phyloP scores from a whole-genome alignment of 2,888 invertebrate species.

The Acrocyrtus sp. region DNA sequence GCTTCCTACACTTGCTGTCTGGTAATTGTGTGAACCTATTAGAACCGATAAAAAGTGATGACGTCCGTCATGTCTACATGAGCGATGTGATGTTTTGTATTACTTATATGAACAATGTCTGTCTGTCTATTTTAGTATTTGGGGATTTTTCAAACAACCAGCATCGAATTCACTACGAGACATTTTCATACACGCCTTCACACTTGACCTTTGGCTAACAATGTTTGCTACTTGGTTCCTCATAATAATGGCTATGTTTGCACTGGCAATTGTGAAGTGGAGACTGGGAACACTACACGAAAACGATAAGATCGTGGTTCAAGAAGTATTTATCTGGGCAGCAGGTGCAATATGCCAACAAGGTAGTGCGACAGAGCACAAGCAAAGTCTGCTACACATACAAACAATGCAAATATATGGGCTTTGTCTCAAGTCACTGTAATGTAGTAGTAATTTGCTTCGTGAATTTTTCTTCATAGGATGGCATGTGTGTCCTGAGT shows the following conservation, averaged over 20 bases:
- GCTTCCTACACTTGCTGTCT: not conserved
- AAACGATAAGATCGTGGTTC: slow-evolving; percentile 46
- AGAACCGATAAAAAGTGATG: not conserved
- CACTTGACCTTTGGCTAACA: slow-evolving; percentile 50
- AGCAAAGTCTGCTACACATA: no score
- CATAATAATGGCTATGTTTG: slow-evolving; percentile 42
- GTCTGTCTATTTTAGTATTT: slow-evolving; percentile 44
- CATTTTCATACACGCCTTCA: slow-evolving; percentile 54
- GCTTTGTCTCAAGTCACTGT: no score
- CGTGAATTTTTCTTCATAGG: no score
- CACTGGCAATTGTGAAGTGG: slow-evolving; percentile 45
- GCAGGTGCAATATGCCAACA: slow-evolving; percentile 55
- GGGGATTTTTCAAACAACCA: slow-evolving; percentile 54
- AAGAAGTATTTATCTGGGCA: slow-evolving; percentile 49
- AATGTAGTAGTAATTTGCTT: not conserved
- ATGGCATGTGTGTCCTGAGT: slow-evolving; percentile 54
- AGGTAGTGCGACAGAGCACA: no score
- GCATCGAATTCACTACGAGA: slow-evolving; percentile 49
- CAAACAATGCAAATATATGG: no score
- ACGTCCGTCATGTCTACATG: not conserved
- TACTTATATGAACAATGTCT: not conserved
- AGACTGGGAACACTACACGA: slow-evolving; percentile 45
- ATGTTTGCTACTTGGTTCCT: slow-evolving; percentile 55
- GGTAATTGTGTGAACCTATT: not conserved
- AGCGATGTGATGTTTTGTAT: no score